These are phyloP conservation scores for Euphysa ruthae DNA, from an alignment of 30 jellyfish, hydroid and myxozoan species.

Conservation along the genomic window DNA sequence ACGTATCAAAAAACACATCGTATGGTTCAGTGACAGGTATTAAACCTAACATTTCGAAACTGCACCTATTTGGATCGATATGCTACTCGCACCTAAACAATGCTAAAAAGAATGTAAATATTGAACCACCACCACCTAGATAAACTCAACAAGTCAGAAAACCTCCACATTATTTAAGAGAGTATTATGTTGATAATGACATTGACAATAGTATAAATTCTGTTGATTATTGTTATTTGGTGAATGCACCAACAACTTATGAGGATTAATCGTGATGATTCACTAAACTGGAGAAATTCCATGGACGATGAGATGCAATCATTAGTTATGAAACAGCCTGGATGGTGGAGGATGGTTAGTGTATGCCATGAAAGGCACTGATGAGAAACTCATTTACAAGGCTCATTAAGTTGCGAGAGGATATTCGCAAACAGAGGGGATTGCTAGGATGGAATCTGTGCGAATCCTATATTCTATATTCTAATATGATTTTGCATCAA, in stretches of 20 bases:
- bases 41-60: slow-evolving; percentile 5
- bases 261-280: slow-evolving; percentile 7
- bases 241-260: slow-evolving; percentile 11
- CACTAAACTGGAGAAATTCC: slow-evolving; percentile 24
- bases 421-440: neutral
- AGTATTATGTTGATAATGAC: neutral
- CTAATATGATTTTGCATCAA: no score
- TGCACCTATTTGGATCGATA: slow-evolving; percentile 7
- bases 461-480: no score
- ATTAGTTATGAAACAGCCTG: no score
- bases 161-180: neutral
- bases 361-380: neutral
- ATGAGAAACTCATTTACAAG: neutral
- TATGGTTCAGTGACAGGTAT: slow-evolving; percentile 5
- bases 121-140: slow-evolving; percentile 1
- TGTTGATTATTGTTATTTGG: neutral
- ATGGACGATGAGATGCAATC: no score
- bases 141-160: neutral
- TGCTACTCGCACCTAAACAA: slow-evolving; percentile 4
- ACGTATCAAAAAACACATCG: slow-evolving; percentile 3
- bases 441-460: slow-evolving; percentile 4
- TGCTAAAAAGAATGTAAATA: neutral
- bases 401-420: neutral
- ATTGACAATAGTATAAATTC: neutral
- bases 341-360: neutral